Evolutionary conservation across 2,113 vertebrate genomes (phyloP).

Genomic region (Scortum barcoo): DNA sequence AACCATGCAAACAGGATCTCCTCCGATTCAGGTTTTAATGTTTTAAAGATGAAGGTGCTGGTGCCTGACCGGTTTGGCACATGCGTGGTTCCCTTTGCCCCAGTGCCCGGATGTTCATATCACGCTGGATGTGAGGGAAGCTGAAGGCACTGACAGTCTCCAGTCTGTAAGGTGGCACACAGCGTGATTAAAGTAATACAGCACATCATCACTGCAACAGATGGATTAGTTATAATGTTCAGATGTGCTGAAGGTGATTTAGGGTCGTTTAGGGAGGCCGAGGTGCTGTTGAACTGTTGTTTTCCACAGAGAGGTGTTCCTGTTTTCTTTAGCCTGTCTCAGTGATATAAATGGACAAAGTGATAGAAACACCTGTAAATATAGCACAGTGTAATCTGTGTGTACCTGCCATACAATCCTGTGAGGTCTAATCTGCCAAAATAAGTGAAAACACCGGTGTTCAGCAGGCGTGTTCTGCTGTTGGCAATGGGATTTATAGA

Average conservation of each 20-base stretch:
- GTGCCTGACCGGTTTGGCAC: not conserved
- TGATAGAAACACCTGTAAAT: too few relatives aligned
- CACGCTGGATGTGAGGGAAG: too few relatives aligned
- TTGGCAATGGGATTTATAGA: not conserved
- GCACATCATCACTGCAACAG: too few relatives aligned
- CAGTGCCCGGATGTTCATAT: not conserved
- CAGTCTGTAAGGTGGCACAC: too few relatives aligned
- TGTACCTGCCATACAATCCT: too few relatives aligned
- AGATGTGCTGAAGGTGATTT: too few relatives aligned
- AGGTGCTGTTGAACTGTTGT: not conserved
- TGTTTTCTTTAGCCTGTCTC: not conserved
- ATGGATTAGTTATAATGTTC: too few relatives aligned
- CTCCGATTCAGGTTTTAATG: fast-evolving
- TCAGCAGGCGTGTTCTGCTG: not conserved
- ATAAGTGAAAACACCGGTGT: not conserved
- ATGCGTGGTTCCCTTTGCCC: not conserved
- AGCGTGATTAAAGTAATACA: too few relatives aligned
- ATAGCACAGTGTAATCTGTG: too few relatives aligned
- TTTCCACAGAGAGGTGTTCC: not conserved
- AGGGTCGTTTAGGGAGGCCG: too few relatives aligned
- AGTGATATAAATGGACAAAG: too few relatives aligned
- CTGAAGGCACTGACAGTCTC: too few relatives aligned
- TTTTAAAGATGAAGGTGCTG: not conserved
- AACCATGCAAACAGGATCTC: not conserved
- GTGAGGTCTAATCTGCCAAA: not conserved